Evolutionary conservation across 2,113 vertebrate genomes (phyloP), one percentile per base, ranked within the genome.

Genomic region (Trematocara marginatum): DNA sequence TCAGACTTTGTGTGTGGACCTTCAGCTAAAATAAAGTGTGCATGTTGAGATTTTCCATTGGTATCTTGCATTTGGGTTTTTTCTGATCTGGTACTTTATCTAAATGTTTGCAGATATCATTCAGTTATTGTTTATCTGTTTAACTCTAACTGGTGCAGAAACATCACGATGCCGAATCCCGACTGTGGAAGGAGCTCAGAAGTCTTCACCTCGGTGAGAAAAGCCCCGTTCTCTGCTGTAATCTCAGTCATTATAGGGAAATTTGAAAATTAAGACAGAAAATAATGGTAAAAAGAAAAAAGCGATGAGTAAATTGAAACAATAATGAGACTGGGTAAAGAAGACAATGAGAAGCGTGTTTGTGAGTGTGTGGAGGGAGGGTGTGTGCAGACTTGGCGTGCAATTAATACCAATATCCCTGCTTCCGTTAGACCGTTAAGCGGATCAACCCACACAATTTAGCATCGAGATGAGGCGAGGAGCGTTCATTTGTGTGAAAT

Each of bases 391-490:
- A 56, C 76, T 85, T 64, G 81, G 34, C 45, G 31, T 61, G 82
- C 71, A 90, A 90, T 89, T 88, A 92, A 93, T 92, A 91, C 82
- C 74, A 88, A 90, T 91, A 90, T 90, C 56, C 78, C 10, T 5
- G n/a, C 86, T 83, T 81, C 86, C 26, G 16, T 86, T 82, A 78
- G 85, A 86, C 86, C 82, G 82, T 88, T 90, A 91, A 93, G 86
- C 82, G 51, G 93, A 86, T 91, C 92, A 90, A 80, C 92, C 92
- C 87, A 88, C 87, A 88, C 89, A 79, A 90, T 93, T 92, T 88
- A 90, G 79, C 51, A 57, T 82, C 4, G 76, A 84, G 85, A 90
- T 81, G 85, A 90, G 81, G 69, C 56, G 51, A 89, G 79, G 80
- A 76, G 61, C 53, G 3, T 74, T 88, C 82, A 61, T 87, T 82